phyloP scores from a whole-genome alignment of 2,113 vertebrate genomes.

The Macheiramphus alcinus region DNA sequence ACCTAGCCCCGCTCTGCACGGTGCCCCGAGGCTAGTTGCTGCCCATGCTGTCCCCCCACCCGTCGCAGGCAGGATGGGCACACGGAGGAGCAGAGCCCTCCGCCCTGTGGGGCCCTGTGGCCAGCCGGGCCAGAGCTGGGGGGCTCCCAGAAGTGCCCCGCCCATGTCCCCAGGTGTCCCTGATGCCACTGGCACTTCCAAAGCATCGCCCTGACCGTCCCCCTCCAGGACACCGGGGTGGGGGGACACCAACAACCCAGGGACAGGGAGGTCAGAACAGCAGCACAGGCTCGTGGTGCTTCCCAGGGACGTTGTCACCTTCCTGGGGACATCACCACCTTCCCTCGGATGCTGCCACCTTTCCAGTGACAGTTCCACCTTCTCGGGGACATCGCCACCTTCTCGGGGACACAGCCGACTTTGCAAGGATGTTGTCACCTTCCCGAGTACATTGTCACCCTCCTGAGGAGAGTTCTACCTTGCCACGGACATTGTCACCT shows the following conservation, averaged over 20 bases:
- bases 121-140: accelerated
- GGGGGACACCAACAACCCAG: background rate
- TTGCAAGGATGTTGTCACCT: background rate
- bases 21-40: background rate
- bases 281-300: background rate
- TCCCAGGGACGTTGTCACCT: background rate
- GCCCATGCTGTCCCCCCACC: accelerated
- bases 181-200: background rate
- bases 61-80: background rate
- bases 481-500: too few relatives aligned
- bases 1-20: accelerated
- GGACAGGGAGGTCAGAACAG: background rate
- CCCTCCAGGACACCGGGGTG: background rate
- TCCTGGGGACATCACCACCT: background rate
- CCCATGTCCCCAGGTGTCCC: background rate
- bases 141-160: accelerated
- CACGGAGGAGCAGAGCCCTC: background rate
- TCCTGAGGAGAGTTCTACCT: background rate
- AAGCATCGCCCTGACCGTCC: background rate
- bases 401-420: background rate
- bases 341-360: background rate
- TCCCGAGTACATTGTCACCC: background rate
- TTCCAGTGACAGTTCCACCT: background rate
- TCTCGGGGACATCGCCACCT: background rate
- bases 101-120: accelerated